These are phyloP conservation scores for Copsychus sechellarum DNA, from an alignment of 2,113 vertebrate species.

Conservation along the genomic window DNA sequence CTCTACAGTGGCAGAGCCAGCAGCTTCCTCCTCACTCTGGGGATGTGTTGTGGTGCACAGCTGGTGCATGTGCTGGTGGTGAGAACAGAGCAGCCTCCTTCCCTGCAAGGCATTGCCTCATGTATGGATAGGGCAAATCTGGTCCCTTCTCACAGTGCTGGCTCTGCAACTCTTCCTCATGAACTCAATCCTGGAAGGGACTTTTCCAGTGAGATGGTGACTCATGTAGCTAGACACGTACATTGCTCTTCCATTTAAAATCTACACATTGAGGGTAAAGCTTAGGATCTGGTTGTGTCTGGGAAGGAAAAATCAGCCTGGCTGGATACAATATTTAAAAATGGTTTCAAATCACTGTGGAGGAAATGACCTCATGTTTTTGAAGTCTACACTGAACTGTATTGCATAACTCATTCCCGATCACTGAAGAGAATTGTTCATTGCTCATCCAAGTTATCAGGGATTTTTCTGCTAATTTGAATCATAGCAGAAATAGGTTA, in stretches of 20 bases:
- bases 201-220: background rate
- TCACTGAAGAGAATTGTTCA: background rate
- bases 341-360: background rate
- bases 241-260: background rate
- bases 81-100: background rate
- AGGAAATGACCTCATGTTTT: background rate
- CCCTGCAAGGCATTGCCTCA: background rate
- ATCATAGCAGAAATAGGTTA: background rate
- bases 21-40: background rate
- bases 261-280: background rate
- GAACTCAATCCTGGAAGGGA: background rate
- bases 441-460: background rate
- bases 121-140: fast-evolving
- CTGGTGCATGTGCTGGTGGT: background rate
- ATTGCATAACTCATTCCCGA: background rate
- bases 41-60: background rate
- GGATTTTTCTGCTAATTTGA: background rate
- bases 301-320: background rate
- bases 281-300: background rate
- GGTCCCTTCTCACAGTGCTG: background rate
- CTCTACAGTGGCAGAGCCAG: fast-evolving
- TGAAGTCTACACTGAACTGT: background rate
- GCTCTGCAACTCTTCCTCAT: background rate
- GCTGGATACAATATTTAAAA: background rate
- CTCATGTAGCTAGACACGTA: fast-evolving